Conservation (phyloP, 2,888 invertebrate genomes). For the Hoplodrina blanda region DNA sequence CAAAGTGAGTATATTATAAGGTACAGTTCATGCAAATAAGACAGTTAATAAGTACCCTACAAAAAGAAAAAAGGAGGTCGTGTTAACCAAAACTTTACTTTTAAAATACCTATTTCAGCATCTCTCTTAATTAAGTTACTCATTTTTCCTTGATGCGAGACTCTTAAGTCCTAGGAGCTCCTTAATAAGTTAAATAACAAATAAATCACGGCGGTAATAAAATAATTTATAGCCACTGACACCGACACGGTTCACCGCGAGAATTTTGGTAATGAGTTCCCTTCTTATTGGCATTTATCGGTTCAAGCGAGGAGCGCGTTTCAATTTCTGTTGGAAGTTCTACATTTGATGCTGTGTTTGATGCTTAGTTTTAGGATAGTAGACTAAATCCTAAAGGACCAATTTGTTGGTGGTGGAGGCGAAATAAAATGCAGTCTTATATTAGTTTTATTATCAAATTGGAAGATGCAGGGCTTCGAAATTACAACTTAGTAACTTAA, state of each 20-base stretch:
- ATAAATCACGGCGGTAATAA: constrained; percentile 64
- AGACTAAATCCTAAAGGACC: too few species aligned
- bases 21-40: too few species aligned
- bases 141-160: not conserved
- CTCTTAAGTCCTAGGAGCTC: constrained; percentile 19
- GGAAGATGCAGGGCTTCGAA: too few species aligned
- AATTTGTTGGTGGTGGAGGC: too few species aligned
- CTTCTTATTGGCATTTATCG: constrained; percentile 65
- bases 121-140: constrained; percentile 1
- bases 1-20: too few species aligned
- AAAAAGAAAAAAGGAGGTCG: not conserved
- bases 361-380: not conserved
- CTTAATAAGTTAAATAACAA: constrained; percentile 42
- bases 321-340: constrained; percentile 65
- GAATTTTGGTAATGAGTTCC: constrained; percentile 69
- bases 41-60: not conserved
- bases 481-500: too few species aligned
- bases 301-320: constrained; percentile 65
- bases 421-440: too few species aligned
- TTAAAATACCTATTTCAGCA: not conserved
- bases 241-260: constrained; percentile 54
- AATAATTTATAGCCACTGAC: constrained; percentile 58
- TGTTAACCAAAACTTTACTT: not conserved
- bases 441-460: too few species aligned
- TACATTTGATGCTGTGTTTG: constrained; percentile 31